Evolutionary conservation across 2,113 vertebrate species (phyloP), one percentile per base, ranked within the genome.

Genomic region (Percina caprodes): DNA sequence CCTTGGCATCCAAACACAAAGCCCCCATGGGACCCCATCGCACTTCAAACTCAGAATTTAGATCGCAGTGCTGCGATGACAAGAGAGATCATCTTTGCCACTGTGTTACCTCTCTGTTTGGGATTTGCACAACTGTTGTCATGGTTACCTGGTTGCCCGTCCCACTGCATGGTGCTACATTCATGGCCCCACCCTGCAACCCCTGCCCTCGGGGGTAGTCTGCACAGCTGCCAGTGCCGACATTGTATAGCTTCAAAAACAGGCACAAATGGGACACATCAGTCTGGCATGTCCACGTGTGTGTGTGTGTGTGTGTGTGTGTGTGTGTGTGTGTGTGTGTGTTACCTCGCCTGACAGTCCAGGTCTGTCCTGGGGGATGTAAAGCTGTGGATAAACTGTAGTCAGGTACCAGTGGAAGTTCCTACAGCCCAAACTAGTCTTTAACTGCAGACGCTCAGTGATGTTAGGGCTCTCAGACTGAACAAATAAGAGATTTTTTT

Each of bases 351-450:
- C 97, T 82, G 96, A 97, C 84, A 95, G 94, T 42, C 89, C 92
- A 60, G 92, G 87, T 62, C 88, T 91, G 76, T 85, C 94, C 78
- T 94, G 92, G 2, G 92, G 68, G 0, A 95, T 86, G 62, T 96
- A 95, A 69, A 97, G 92, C 48, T 96, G 95, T 26, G 96, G 96
- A 77, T 95, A 95, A 80, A 98, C 87, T 33, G 96, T 93, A 49
- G 95, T 94, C 85, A 98, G 52, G 90, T 97, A 97, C 97, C 96
- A 98, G n/a, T 96, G 95, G 87, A 98, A 98, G 52, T 88, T 92
- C 82, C 92, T 95, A 68, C 97, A 98, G 5, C 95, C 94, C 62
- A 98, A 82, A 69, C 88, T 94, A 54, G 84, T 95, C 71, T 96
- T 95, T 16, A 98, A 92, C 72, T 94, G 95, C 77, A 95, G 83